phyloP scores from a whole-genome alignment of 1,140 invertebrate species.

The Heterodera carotae region DNA sequence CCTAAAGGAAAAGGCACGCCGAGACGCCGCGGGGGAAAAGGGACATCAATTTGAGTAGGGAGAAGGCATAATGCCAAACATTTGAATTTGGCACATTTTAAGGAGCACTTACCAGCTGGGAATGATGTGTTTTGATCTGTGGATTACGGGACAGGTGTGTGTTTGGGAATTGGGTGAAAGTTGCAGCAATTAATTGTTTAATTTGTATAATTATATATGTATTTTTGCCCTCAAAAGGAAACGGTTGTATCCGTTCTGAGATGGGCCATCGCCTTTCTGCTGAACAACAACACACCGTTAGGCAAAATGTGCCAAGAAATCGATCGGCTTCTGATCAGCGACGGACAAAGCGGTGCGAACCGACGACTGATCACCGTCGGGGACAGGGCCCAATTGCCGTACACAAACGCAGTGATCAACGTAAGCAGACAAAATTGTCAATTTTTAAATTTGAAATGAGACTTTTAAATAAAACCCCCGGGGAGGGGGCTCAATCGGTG shows the following conservation, averaged over 20 bases:
- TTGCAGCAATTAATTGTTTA: conserved; percentile 44
- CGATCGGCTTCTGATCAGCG: background rate
- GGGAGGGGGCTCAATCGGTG: too few relatives aligned
- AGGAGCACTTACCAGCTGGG: conserved; percentile 28
- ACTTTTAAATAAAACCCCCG: too few relatives aligned
- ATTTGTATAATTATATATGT: conserved; percentile 20
- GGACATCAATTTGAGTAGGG: conserved; percentile 2
- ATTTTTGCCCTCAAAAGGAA: conserved; percentile 17
- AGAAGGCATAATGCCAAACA: conserved; percentile 10
- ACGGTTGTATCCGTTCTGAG: background rate
- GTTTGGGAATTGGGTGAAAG: background rate
- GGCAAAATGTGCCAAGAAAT: conserved; percentile 11
- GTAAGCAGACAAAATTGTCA: too few relatives aligned
- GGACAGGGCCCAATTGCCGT: conserved; percentile 23
- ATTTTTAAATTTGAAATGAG: too few relatives aligned
- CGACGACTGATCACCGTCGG: background rate
- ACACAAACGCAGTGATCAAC: conserved; percentile 35
- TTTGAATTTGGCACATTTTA: background rate
- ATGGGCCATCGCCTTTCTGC: conserved; percentile 13
- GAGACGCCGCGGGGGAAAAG: conserved; percentile 14
- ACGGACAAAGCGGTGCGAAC: conserved; percentile 32
- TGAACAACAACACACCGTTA: background rate
- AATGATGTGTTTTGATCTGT: conserved; percentile 12
- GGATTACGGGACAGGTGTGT: conserved; percentile 26
- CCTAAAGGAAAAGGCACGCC: conserved; percentile 20